These are phyloP conservation scores for Sesia apiformis DNA, from an alignment of 2,888 invertebrate species.

Conservation along the genomic window DNA sequence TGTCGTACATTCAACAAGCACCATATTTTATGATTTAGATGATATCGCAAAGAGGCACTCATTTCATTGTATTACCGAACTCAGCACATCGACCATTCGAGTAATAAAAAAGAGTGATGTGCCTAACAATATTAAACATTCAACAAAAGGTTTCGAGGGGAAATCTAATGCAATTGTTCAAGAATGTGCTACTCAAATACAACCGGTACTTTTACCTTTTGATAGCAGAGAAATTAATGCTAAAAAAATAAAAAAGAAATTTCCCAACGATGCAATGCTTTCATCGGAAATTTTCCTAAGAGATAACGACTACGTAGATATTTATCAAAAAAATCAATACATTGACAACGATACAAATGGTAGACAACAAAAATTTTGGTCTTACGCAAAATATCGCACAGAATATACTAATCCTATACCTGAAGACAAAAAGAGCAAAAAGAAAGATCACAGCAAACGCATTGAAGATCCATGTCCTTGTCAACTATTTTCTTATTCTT, in stretches of 20 bases:
- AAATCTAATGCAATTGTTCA: slow-evolving; percentile 38
- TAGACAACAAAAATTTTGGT: slow-evolving; percentile 44
- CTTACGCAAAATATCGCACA: slow-evolving; percentile 44
- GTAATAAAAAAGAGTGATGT: slow-evolving; percentile 21
- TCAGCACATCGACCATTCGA: slow-evolving; percentile 26
- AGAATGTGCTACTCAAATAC: slow-evolving; percentile 40
- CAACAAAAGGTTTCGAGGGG: slow-evolving; percentile 20
- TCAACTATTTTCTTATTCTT: slow-evolving; percentile 52
- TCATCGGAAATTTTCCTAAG: slow-evolving; percentile 45
- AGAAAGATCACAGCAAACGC: slow-evolving; percentile 31
- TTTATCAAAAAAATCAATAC: slow-evolving; percentile 10
- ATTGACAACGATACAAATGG: slow-evolving; percentile 21
- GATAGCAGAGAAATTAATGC: slow-evolving; percentile 27
- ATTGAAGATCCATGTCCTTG: slow-evolving; percentile 50
- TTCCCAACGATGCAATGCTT: slow-evolving; percentile 20
- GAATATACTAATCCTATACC: slow-evolving; percentile 35
- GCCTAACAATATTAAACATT: slow-evolving; percentile 7
- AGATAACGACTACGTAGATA: slow-evolving; percentile 24
- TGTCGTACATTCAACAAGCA: slow-evolving; percentile 39
- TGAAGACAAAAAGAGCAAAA: slow-evolving; percentile 36
- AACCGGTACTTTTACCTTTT: slow-evolving; percentile 24
- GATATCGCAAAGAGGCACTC: slow-evolving; percentile 49
- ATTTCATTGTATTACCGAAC: slow-evolving; percentile 32
- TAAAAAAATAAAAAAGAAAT: slow-evolving; percentile 26
- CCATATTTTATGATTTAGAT: slow-evolving; percentile 57